phyloP scores from a whole-genome alignment of 2,113 vertebrate species.

The Sitta europaea region DNA sequence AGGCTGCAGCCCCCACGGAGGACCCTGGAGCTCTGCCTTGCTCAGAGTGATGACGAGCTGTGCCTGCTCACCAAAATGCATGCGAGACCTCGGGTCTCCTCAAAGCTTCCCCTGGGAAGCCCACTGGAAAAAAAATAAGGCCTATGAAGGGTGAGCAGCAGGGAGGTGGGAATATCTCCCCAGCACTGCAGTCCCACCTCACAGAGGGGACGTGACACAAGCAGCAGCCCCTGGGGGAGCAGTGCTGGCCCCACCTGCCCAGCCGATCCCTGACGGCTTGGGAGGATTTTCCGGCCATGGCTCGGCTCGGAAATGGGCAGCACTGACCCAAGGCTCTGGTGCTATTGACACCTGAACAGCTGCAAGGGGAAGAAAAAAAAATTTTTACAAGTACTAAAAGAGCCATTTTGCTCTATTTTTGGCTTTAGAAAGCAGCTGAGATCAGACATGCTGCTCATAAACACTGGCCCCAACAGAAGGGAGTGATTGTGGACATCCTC shows the following conservation, averaged over 20 bases:
- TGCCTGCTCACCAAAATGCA: neutral
- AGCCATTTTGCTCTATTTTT: conserved; percentile 1
- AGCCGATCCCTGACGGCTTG: accelerated
- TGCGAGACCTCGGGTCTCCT: neutral
- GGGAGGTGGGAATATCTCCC: neutral
- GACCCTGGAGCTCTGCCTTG: neutral
- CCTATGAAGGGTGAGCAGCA: neutral
- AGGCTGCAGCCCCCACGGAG: neutral
- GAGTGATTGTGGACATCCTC: accelerated
- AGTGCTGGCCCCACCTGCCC: neutral
- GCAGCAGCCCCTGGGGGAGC: neutral
- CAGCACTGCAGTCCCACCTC: accelerated
- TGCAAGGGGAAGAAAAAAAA: neutral
- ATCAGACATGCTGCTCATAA: neutral
- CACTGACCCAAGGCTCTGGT: neutral
- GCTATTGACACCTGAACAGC: conserved; percentile 33
- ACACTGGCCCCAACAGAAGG: neutral
- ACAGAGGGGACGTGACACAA: neutral
- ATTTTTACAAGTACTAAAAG: neutral
- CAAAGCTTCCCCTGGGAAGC: neutral
- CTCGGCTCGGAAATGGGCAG: neutral
- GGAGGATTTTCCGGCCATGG: neutral
- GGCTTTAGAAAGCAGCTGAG: neutral
- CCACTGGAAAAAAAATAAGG: neutral
- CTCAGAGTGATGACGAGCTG: neutral